These are phyloP conservation scores for Panopea generosa DNA, from an alignment of 2,888 invertebrate genomes.

Conservation along the genomic window DNA sequence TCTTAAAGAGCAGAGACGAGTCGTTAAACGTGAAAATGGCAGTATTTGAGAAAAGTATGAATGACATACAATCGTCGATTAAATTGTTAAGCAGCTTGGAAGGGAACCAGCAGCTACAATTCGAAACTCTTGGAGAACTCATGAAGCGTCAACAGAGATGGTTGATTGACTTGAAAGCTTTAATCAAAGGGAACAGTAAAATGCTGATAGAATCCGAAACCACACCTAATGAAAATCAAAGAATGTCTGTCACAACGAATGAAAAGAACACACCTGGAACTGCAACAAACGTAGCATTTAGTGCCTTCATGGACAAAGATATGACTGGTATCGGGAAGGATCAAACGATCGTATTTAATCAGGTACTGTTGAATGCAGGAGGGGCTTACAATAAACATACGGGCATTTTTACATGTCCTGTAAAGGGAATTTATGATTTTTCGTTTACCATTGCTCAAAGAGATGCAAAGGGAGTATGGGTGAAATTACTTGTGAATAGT, in stretches of 20 bases:
- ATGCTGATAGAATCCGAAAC: too few species aligned
- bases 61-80: too few species aligned
- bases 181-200: neutral
- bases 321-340: neutral
- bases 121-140: neutral
- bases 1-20: too few species aligned
- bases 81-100: too few species aligned
- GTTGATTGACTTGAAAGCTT: conserved; percentile 6
- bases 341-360: conserved; percentile 3
- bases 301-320: conserved; percentile 7
- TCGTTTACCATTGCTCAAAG: conserved; percentile 9
- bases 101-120: conserved; percentile 8
- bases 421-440: conserved; percentile 10
- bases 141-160: conserved; percentile 7
- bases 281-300: neutral
- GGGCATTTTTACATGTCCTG: conserved; percentile 11
- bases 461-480: conserved; percentile 2
- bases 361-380: conserved; percentile 14
- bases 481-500: conserved; percentile 2
- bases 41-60: too few species aligned
- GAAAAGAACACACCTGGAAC: neutral
- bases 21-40: too few species aligned
- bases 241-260: neutral
- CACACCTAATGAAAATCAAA: neutral
- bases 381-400: neutral